Conservation (phyloP, 2,113 vertebrate genomes). For the Apodemus speciosus region DNA sequence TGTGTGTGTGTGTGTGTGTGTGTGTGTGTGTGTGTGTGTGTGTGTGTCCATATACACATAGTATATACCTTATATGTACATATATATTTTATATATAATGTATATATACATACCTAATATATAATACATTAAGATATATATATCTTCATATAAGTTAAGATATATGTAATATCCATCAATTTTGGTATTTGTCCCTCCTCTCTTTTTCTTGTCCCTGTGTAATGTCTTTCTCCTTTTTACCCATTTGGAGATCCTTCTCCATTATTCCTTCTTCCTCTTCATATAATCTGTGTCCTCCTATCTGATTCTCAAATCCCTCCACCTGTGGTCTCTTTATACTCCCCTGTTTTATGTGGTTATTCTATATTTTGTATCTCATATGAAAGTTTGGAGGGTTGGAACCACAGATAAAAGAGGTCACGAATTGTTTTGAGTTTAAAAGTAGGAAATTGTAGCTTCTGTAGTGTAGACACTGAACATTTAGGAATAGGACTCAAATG, state of each 20-base stretch:
- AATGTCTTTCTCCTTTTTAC: background rate
- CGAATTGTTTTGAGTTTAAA: background rate
- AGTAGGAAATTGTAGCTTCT: fast-evolving
- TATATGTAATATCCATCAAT: too few relatives aligned
- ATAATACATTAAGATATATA: too few relatives aligned
- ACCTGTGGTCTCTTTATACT: background rate
- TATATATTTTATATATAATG: too few relatives aligned
- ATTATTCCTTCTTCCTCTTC: background rate
- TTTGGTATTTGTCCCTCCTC: background rate
- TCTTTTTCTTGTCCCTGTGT: background rate
- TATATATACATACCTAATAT: too few relatives aligned
- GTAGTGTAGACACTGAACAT: too few relatives aligned
- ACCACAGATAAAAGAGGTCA: background rate
- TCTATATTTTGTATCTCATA: background rate
- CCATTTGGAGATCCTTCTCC: background rate
- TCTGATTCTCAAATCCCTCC: background rate
- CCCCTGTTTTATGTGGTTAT: background rate
- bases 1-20: too few relatives aligned
- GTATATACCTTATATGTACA: too few relatives aligned
- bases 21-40: too few relatives aligned
- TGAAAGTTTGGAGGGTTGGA: background rate
- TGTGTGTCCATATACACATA: too few relatives aligned
- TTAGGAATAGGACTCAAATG: too few relatives aligned
- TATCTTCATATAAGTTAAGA: too few relatives aligned
- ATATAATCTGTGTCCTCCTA: background rate